Evolutionary conservation across 2,113 vertebrate genomes (phyloP).

Genomic region (Archocentrus centrarchus): DNA sequence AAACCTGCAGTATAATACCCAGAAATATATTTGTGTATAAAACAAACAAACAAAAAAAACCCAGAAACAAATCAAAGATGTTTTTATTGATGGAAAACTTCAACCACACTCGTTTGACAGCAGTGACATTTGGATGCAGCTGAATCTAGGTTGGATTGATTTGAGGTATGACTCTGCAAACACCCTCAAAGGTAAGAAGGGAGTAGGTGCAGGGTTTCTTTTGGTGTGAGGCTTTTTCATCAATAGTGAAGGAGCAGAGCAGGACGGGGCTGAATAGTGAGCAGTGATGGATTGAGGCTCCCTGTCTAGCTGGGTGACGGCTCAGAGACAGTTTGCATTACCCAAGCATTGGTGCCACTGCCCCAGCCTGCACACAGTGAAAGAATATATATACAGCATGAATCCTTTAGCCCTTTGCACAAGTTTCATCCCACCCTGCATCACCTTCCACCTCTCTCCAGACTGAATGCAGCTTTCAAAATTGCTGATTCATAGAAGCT

Average conservation of each 20-base stretch:
- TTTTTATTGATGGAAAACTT: background rate
- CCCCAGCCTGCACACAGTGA: background rate
- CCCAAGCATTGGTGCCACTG: constrained; percentile 27
- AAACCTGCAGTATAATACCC: background rate
- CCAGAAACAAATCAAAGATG: background rate
- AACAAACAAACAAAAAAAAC: too few species aligned
- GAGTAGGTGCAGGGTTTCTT: constrained; percentile 9
- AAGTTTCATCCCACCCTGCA: background rate
- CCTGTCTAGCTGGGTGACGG: constrained; percentile 35
- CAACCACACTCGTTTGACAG: background rate
- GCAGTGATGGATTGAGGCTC: constrained; percentile 55
- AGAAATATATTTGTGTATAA: background rate
- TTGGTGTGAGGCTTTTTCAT: constrained; percentile 39
- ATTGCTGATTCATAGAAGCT: constrained; percentile 18
- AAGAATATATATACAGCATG: constrained; percentile 41
- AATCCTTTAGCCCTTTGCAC: constrained; percentile 15
- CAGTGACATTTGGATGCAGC: constrained; percentile 16
- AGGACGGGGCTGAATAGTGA: constrained; percentile 3
- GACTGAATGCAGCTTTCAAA: constrained; percentile 3
- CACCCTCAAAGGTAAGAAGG: constrained; percentile 15
- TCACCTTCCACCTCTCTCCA: constrained; percentile 14
- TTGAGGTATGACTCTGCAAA: background rate
- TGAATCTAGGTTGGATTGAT: constrained; percentile 7
- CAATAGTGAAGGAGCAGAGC: constrained; percentile 43
- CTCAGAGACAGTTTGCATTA: constrained; percentile 37